Percentiles rank a stretch among this genome's conserved stretches.
phyloP scores from a whole-genome alignment of 2,888 invertebrate genomes.

The Cetonia aurata region DNA sequence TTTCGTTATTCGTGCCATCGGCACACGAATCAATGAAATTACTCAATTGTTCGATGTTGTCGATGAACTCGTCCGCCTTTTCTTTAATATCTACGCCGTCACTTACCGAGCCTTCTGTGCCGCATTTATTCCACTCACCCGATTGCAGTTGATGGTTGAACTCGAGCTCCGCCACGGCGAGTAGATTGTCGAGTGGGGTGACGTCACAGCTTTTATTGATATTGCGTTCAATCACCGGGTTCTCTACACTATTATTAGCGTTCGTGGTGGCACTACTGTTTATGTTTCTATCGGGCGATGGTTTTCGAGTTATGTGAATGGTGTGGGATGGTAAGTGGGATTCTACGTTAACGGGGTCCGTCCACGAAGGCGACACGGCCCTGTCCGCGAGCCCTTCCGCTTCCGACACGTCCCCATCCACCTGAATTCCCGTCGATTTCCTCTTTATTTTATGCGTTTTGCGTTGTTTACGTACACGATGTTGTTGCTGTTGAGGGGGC shows the following conservation, averaged over 20 bases:
- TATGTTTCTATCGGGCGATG: conserved; percentile 56
- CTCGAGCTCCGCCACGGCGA: conserved; percentile 76
- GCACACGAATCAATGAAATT: conserved; percentile 60
- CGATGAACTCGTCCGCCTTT: conserved; percentile 54
- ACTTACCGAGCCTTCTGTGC: conserved; percentile 42
- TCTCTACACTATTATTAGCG: conserved; percentile 59
- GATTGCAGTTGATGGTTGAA: conserved; percentile 71
- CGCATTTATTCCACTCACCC: conserved; percentile 60
- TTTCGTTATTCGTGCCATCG: conserved; percentile 44
- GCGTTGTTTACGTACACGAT: conserved; percentile 52
- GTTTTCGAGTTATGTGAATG: conserved; percentile 69
- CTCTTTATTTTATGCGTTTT: conserved; percentile 56
- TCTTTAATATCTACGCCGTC: conserved; percentile 48
- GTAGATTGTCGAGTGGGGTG: conserved; percentile 72
- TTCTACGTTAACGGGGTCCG: conserved; percentile 70
- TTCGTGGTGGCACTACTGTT: conserved; percentile 60
- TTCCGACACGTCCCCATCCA: conserved; percentile 56
- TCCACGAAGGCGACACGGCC: conserved; percentile 60
- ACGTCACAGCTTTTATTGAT: conserved; percentile 64
- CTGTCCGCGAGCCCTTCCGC: conserved; percentile 44
- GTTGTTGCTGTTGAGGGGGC: conserved; percentile 57
- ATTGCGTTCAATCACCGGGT: conserved; percentile 64
- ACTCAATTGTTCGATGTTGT: conserved; percentile 60
- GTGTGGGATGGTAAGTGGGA: conserved; percentile 74
- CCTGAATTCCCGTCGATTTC: conserved; percentile 64